Evolutionary conservation across 2,888 invertebrate species (phyloP), one percentile per base, ranked within the genome.

Genomic region (Drosophila limbata): DNA sequence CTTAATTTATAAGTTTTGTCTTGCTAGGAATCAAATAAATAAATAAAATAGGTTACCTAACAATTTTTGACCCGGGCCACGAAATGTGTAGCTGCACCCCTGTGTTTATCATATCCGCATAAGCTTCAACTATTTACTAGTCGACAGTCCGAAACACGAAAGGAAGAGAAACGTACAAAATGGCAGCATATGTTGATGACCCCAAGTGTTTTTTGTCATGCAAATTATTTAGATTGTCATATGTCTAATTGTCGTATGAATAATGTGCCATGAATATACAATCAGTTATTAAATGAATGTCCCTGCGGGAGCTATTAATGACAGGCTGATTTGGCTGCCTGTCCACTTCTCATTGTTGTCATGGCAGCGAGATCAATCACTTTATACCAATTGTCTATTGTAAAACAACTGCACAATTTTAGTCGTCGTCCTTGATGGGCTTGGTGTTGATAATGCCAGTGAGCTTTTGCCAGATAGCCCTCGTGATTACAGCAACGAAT

Each of bases 101-200:
- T 35, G 35, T 35, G 67, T 37, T 47, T 45, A 77, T 70, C 70
- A 70, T 77, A 73, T 69, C 73, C 60, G 63, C 73, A 77, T 73
- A 77, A 77, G 73, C 68, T 21, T 39, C 13, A 31, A 17, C 25
- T 15, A 39, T 11, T 9, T 25, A 21, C 37, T 37, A 51, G 45
- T 57, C 39, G 13, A 10, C 19, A 33, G 25, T 5, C 11, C 33
- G 19, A 19, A 19, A 42, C 15, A n/a, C n/a, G n/a, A n/a, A n/a
- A n/a, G n/a, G n/a, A n/a, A n/a, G n/a, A 15, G 37, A 9, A n/a
- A 47, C 10, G 9, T 35, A 35, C 31, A 31, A 33, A 33, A 11
- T 31, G 4, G 21, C n/a, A 13, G 17, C 52, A 45, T 39, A 53
- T 52, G 44, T 15, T 37, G 31, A 17, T 4, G 33, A 25, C 40